Evolutionary conservation across 2,113 vertebrate genomes (phyloP).

Genomic region (Pollachius pollachius): DNA sequence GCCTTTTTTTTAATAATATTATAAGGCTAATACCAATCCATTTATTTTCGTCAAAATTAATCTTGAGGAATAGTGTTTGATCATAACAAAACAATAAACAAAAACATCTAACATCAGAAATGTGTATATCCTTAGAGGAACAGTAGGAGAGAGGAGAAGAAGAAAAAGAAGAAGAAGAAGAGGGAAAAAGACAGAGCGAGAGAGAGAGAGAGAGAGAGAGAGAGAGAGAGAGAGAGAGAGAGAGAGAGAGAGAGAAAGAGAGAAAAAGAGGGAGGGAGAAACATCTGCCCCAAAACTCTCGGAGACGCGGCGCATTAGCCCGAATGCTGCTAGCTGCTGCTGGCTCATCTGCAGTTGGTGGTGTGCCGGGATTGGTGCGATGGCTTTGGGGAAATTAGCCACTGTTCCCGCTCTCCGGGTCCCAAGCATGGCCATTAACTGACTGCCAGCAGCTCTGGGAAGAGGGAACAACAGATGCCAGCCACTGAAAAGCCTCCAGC

Average conservation of each 20-base stretch:
- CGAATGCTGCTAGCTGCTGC: slow-evolving; percentile 73
- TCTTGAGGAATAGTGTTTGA: no score
- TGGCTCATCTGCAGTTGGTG: slow-evolving; percentile 75
- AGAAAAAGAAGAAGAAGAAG: slow-evolving; percentile 26
- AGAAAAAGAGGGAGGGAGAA: slow-evolving; percentile 57
- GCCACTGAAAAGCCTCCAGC: slow-evolving; percentile 76
- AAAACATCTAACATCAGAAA: no score
- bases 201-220: slow-evolving; percentile 60
- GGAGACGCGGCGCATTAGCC: slow-evolving; percentile 73
- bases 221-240: slow-evolving; percentile 36
- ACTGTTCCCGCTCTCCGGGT: slow-evolving; percentile 73
- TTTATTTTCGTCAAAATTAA: no score
- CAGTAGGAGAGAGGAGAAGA: not conserved
- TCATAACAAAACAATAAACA: no score
- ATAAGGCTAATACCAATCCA: no score
- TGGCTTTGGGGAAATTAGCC: slow-evolving; percentile 76
- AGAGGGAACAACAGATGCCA: slow-evolving; percentile 77
- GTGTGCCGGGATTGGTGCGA: slow-evolving; percentile 72
- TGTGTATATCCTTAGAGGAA: not conserved
- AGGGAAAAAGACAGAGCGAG: slow-evolving; percentile 56
- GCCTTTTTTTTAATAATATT: no score
- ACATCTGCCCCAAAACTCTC: slow-evolving; percentile 74
- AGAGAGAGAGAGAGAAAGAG: slow-evolving; percentile 19
- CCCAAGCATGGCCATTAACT: slow-evolving; percentile 77
- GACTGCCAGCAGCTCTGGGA: slow-evolving; percentile 77